Base-by-base conservation (phyloP, 53 echinoderm and acorn worm species). In the Echinometra lucunter region DNA sequence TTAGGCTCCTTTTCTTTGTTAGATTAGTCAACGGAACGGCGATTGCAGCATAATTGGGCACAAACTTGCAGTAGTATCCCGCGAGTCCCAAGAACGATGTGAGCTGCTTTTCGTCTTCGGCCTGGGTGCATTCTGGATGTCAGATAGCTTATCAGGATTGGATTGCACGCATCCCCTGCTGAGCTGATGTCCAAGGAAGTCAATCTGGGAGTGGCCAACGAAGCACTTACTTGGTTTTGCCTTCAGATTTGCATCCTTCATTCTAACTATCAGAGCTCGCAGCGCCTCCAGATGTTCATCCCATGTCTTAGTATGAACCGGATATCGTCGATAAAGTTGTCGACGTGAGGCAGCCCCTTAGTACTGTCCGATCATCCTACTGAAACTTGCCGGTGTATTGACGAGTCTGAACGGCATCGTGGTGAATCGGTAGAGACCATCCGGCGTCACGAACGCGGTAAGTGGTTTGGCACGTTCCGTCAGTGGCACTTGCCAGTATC, bases 281-380 rank as follows among this genome's bases (percentile, higher is more conserved):
- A 75, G 78, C 58, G 37, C 58, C 45, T 30, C 30, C 44, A 57
- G 57, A 58, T 91, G 95, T 80, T 37, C 38, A 58, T 75, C 91
- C 91, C 95, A 91, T 4, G 95, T 60, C 13, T 10, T 23, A 0
- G 96, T 96, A 40, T 96, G 91, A 45, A 94, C 82, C 1, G 94
- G 88, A 94, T 96, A 32, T 96, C 96, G n/a, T 96, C 96, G 0
- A 96, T 94, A 47, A 82, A 96, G 66, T 96, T 96, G 45, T 91
- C 89, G 28, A 88, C 94, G 23, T 57, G 18, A 10, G n/a, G 57
- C 23, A 96, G 27, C 1, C 82, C 94, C 89, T 58, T 28, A 96
- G 47, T 10, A 96, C 23, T 19, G 45, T 75, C 38, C 96, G 47
- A 49, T 49, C 49, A 49, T 9, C 49, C 49, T 4, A 9, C 49